These are phyloP conservation scores for Platycnemis pennipes DNA, from an alignment of 2,888 invertebrate genomes.

Conservation along the genomic window DNA sequence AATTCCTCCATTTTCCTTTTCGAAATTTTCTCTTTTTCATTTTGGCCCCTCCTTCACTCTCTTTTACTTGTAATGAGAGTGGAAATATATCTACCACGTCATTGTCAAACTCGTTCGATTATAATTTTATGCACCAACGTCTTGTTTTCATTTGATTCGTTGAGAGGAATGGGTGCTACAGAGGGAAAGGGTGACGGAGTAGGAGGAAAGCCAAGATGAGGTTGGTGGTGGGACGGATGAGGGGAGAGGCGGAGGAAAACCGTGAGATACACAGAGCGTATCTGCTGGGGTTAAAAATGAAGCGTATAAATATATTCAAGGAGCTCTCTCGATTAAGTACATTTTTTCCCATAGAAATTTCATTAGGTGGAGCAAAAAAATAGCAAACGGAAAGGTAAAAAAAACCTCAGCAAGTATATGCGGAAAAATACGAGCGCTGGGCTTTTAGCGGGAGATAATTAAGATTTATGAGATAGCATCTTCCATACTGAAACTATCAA, in stretches of 20 bases:
- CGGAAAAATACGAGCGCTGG: background rate
- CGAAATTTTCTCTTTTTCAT: too few species aligned
- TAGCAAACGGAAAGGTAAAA: background rate
- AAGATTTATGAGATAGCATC: slow-evolving; percentile 53
- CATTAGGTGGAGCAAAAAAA: background rate
- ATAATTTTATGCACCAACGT: too few species aligned
- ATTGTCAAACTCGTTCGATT: too few species aligned
- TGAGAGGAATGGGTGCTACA: background rate
- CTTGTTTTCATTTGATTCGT: too few species aligned
- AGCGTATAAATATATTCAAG: slow-evolving; percentile 12
- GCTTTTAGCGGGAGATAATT: slow-evolving; percentile 49
- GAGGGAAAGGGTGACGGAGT: background rate
- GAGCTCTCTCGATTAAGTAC: background rate
- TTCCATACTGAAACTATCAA: background rate
- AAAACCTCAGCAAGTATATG: background rate
- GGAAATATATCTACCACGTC: too few species aligned
- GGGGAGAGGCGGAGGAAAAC: background rate
- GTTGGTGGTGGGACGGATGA: background rate
- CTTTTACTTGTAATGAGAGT: too few species aligned
- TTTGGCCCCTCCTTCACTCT: too few species aligned
- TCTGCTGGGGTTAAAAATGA: background rate
- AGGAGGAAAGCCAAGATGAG: background rate
- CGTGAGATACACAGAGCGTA: too few species aligned
- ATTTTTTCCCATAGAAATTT: background rate
- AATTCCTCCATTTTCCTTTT: too few species aligned